Percentiles rank a stretch among this genome's conserved stretches.
Conservation (phyloP, 2,113 vertebrate species). For the Tor tambroides region DNA sequence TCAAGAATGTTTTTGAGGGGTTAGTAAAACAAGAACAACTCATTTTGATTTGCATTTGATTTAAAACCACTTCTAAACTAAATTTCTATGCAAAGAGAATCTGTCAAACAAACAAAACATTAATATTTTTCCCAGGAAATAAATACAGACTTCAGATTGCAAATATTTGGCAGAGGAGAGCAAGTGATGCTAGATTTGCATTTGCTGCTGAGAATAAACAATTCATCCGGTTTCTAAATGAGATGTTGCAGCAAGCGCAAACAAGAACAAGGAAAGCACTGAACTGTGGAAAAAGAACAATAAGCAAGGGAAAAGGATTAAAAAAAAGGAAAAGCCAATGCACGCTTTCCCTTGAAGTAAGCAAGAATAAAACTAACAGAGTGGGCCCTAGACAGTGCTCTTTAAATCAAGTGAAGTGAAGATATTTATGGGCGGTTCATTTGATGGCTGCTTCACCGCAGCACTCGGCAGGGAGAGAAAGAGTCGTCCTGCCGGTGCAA, state of each 20-base stretch:
- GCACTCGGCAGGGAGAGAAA: neutral
- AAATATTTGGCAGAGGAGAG: slow-evolving; percentile 29
- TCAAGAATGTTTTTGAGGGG: slow-evolving; percentile 17
- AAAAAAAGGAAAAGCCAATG: slow-evolving; percentile 1
- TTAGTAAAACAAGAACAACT: slow-evolving; percentile 34
- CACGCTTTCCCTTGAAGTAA: neutral
- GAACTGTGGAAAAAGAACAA: slow-evolving; percentile 26
- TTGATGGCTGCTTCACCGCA: neutral
- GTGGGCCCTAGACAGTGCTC: neutral
- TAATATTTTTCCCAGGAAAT: slow-evolving; percentile 36
- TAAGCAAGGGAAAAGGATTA: slow-evolving; percentile 24
- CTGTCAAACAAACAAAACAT: slow-evolving; percentile 46
- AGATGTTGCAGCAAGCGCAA: slow-evolving; percentile 46
- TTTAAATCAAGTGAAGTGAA: slow-evolving; percentile 46
- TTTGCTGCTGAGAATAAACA: slow-evolving; percentile 39
- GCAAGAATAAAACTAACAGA: neutral
- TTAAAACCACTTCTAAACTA: slow-evolving; percentile 15
- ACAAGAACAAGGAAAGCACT: neutral
- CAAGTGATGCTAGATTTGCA: slow-evolving; percentile 45
- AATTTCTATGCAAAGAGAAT: slow-evolving; percentile 10
- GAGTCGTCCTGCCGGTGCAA: slow-evolving; percentile 8
- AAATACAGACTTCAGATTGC: slow-evolving; percentile 45
- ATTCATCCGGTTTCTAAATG: slow-evolving; percentile 30
- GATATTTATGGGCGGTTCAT: slow-evolving; percentile 23
- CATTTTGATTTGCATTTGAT: slow-evolving; percentile 44